Evolutionary conservation across 2,888 invertebrate species (phyloP), one percentile per base, ranked within the genome.

Genomic region (Andrena chrysosceles): DNA sequence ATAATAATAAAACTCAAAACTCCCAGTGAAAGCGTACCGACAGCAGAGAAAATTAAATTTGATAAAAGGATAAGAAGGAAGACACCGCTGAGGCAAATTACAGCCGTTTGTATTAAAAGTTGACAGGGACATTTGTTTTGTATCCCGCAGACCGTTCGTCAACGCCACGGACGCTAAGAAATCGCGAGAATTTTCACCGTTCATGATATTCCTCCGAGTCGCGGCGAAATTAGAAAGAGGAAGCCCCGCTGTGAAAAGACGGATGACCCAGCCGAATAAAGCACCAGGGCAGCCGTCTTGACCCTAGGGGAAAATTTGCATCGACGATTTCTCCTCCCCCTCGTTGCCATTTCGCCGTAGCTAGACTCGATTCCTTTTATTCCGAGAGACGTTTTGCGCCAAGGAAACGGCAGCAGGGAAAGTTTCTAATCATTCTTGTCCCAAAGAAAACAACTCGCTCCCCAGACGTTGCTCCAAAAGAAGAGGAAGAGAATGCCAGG

Each of bases 241-340:
- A 84, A 66, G 52, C 29, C n/a, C n/a, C 35, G 62, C 60, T 26
- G 60, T 62, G 48, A 42, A 82, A 81, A 77, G 81, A 81, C 72
- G 69, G 77, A 87, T 79, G 79, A 56, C 67, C 73, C 62, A 62
- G 23, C 33, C 66, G 81, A 84, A 85, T 86, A 88, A 88, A 84
- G 31, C 49, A 59, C 54, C 26, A 49, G 26, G 73, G 33, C 62
- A 42, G 29, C 49, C 56, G 16, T 33, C 67, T 48, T 23, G 76
- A 60, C 77, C 77, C 80, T 64, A 54, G 83, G 71, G 83, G 76
- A 48, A 85, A 87, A 87, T 86, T 87, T 87, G 85, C 84, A 87
- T 85, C 70, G 59, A 20, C 78, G 63, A 87, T 74, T 69, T 64
- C 52, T 20, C 62, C 33, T 16, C 33, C 33, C 35, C 2, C 63